Conservation (phyloP, 1,140 invertebrate species). For the Ptiloglossa arizonensis region DNA sequence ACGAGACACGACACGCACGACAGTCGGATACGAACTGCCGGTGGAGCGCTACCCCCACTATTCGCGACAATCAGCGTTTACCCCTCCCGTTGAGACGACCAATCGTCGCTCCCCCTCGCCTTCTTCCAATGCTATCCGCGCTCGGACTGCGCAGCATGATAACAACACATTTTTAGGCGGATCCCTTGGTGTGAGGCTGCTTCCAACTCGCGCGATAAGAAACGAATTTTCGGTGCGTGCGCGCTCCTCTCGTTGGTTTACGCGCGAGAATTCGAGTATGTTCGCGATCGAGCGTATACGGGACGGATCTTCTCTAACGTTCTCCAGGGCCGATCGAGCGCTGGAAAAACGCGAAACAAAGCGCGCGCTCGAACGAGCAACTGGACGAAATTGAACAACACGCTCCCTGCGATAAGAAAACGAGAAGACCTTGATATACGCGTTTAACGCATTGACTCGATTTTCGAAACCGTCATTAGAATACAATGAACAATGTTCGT, state of each 20-base stretch:
- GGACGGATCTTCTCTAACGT: no score
- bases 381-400: no score
- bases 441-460: no score
- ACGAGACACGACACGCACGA: constrained; percentile 42
- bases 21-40: constrained; percentile 59
- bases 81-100: constrained; percentile 37
- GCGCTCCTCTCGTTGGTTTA: not conserved
- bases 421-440: no score
- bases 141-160: constrained; percentile 53
- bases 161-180: constrained; percentile 55
- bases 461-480: no score
- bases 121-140: constrained; percentile 43
- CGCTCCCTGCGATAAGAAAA: no score
- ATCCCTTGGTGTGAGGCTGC: constrained; percentile 22
- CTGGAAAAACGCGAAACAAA: no score
- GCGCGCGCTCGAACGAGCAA: no score
- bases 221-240: constrained; percentile 2
- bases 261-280: constrained; percentile 24
- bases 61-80: constrained; percentile 44
- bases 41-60: constrained; percentile 50
- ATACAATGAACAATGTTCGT: no score
- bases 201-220: constrained; percentile 39
- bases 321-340: no score
- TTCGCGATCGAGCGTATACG: not conserved
- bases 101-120: constrained; percentile 51